phyloP scores from a whole-genome alignment of 2,888 invertebrate species.

The Acholoe squamosa region DNA sequence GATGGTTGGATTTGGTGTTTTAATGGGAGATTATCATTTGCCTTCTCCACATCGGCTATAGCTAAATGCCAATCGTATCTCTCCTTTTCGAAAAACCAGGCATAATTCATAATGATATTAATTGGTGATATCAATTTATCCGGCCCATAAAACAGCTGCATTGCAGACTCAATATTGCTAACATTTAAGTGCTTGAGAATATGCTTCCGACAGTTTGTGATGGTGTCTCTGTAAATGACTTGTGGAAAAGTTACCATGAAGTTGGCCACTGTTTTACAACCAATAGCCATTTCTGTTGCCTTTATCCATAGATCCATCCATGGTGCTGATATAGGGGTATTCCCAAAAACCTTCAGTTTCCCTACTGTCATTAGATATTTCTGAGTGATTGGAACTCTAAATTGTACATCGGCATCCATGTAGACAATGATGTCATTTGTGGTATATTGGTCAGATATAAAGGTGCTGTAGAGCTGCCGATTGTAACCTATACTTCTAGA shows the following conservation, averaged over 20 bases:
- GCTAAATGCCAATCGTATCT: neutral
- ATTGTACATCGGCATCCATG: neutral
- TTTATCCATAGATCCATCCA: neutral
- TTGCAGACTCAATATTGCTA: neutral
- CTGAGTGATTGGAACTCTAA: neutral
- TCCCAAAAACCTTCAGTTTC: neutral
- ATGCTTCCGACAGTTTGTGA: neutral
- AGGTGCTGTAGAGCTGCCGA: neutral
- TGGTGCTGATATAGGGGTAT: neutral
- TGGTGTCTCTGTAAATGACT: neutral
- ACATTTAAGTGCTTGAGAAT: neutral
- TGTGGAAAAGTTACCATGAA: neutral
- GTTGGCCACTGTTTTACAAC: neutral
- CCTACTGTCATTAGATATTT: neutral
- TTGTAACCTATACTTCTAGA: neutral
- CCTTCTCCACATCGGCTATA: neutral
- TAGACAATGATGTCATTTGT: neutral
- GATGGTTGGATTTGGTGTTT: neutral
- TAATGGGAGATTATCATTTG: neutral
- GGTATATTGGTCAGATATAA: neutral
- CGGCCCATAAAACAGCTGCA: neutral
- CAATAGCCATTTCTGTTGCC: neutral
- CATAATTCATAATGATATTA: conserved; percentile 14
- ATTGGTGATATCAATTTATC: neutral
- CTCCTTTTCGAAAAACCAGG: neutral